phyloP scores from a whole-genome alignment of 2,113 vertebrate species.

The Burhinus oedicnemus region DNA sequence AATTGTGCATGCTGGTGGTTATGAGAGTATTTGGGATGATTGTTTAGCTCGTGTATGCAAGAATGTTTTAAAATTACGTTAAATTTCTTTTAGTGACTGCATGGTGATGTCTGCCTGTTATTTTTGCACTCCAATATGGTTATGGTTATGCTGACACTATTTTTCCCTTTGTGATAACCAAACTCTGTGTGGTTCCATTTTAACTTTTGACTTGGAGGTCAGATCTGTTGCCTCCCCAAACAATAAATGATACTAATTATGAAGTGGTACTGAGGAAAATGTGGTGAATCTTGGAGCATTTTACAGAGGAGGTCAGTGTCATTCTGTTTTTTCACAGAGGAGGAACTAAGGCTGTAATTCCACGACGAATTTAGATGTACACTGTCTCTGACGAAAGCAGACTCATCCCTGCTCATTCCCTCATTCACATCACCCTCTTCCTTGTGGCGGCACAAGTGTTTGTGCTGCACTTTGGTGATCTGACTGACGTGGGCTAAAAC shows the following conservation, averaged over 20 bases:
- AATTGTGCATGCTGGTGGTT: background rate
- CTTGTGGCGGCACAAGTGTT: background rate
- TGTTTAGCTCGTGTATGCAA: background rate
- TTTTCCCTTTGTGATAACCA: background rate
- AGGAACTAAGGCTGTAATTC: background rate
- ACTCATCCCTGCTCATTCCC: background rate
- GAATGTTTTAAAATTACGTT: background rate
- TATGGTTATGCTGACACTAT: background rate
- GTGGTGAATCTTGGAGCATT: background rate
- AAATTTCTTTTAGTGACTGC: background rate
- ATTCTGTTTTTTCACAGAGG: background rate
- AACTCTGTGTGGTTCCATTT: background rate
- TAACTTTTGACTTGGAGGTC: background rate
- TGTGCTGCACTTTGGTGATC: background rate
- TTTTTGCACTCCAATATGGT: background rate
- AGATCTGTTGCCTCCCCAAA: background rate
- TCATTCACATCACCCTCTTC: background rate
- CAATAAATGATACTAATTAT: background rate
- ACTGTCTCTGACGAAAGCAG: background rate
- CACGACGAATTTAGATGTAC: background rate
- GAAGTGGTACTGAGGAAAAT: background rate
- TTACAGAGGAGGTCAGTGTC: background rate
- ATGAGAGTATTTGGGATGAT: background rate
- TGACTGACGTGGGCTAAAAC: background rate
- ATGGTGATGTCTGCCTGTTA: background rate